These are phyloP conservation scores for Tenthredo notha DNA, from an alignment of 2,888 invertebrate genomes.

Conservation along the genomic window DNA sequence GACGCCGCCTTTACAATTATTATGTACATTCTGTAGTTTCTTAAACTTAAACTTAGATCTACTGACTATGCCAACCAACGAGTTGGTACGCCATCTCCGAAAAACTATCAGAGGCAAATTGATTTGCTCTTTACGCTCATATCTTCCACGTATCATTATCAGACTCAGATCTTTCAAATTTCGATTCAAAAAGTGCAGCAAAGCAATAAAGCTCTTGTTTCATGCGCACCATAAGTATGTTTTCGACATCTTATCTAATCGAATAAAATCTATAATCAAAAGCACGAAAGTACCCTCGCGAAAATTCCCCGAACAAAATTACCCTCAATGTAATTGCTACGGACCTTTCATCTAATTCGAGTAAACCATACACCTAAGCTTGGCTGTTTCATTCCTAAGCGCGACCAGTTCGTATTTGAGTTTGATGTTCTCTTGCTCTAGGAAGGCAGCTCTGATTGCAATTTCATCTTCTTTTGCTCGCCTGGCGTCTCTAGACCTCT, in stretches of 20 bases:
- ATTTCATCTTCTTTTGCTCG: constrained; percentile 95
- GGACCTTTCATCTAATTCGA: constrained; percentile 61
- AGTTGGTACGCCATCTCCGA: constrained; percentile 24
- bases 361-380: constrained; percentile 80
- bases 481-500: constrained; percentile 94
- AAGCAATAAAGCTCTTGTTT: not conserved
- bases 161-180: not conserved
- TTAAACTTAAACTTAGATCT: constrained; percentile 47
- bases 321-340: not conserved
- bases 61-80: constrained; percentile 44
- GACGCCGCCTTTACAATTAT: not conserved
- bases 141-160: not conserved
- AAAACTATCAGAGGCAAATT: not conserved
- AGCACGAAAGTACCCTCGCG: not conserved
- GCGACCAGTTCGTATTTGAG: constrained; percentile 86
- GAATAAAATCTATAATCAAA: not conserved
- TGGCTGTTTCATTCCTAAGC: constrained; percentile 83
- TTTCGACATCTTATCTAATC: not conserved
- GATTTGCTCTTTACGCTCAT: not conserved
- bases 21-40: constrained; percentile 34
- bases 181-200: not conserved
- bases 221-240: not conserved
- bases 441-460: constrained; percentile 91
- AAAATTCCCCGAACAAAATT: not conserved
- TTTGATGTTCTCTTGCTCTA: constrained; percentile 93